Evolutionary conservation across 2,797 vertebrate species (phyloP), one percentile per base, ranked within the genome.

Genomic region (Hemibagrus guttatus): DNA sequence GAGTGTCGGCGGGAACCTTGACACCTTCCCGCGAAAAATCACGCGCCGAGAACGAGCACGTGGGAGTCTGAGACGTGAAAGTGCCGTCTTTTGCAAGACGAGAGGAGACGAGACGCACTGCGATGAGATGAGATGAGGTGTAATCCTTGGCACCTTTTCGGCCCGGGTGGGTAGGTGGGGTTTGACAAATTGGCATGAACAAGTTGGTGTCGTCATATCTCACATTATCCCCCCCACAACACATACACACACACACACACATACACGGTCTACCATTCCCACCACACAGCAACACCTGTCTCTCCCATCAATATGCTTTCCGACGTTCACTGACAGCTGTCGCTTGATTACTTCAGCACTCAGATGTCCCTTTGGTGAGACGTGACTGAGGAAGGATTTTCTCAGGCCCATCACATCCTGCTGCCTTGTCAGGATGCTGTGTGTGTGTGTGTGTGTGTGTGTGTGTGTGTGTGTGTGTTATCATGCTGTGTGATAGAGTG

Each of bases 1-100:
- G 86, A 89, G 88, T 88, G 83, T 90, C 87, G 83, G 91, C 83
- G 84, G 91, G 91, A 91, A 89, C 91, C 90, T 87, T 89, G 86
- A 91, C 92, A 92, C 92, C 91, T 92, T 91, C 88, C 87, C 75
- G 90, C 75, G 92, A 93, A 92, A 85, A 91, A 92, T 91, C 90
- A 91, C 88, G 92, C 91, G 91, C 91, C 72, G 89, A 91, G 88
- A 90, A 90, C 85, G 79, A 68, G 72, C 72, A 82, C 42, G 72
- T 56, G 71, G 69, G 88, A 58, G 78, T 66, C 84, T 90, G 90
- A 79, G 64, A 88, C 69, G 61, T 84, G 88, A 89, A 91, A 86
- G 90, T 91, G 90, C 87, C 85, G 76, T 71, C 83, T 74, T 86
- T 75, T 35, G 76, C 86, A 79, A 74, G 9, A 39, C 35, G 35